Base-by-base conservation (phyloP, 2,888 invertebrate genomes). In the Caenorhabditis afra region DNA sequence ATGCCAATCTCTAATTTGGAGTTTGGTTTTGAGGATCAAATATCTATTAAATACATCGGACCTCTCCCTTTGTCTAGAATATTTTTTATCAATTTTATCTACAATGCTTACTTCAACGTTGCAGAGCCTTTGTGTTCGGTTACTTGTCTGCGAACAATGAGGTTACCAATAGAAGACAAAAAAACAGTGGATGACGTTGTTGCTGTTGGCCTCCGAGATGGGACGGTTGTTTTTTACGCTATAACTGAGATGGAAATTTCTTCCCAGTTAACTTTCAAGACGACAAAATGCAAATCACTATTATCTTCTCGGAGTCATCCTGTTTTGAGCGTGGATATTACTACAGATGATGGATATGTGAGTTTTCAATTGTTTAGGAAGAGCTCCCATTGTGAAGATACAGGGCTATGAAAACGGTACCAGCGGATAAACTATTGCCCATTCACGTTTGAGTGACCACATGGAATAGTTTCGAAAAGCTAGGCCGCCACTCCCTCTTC, bases 271-370 rank as follows among this genome's bases (percentile, higher is more conserved):
- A 61, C 62, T 0, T 79, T 67, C 45, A 45, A 67, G 5, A 16
- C 52, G 14, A 57, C 61, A 20, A 22, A 49, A 29, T 39, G 52
- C 0, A 50, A 50, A 20, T 55, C 23, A 37, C 18, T 73, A 8
- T 1, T 1, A 4, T 12, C 58, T 4, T 7, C 55, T 22, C 52
- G 45, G 4, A 50, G 39, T 11, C 58, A 62, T 16, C 57, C 62
- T 4, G 29, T 73, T 57, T 20, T 79, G 0, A 79, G 47, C 41
- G 18, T 79, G 0, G 73, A 62, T 47, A 50, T 71, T 10, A 62
- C 73, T 0, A 61, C 45, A 12, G 79, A 73, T 11, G 67, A 79
- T 10, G 67, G 64, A 35, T 67, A 67, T 53, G 79, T 79, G 37
- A 67, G 67, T 64, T 37, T 20, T 37, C 3, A 41, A 23, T 22